Evolutionary conservation across 2,888 invertebrate genomes (phyloP).

Genomic region (Tenthredo mesomela): DNA sequence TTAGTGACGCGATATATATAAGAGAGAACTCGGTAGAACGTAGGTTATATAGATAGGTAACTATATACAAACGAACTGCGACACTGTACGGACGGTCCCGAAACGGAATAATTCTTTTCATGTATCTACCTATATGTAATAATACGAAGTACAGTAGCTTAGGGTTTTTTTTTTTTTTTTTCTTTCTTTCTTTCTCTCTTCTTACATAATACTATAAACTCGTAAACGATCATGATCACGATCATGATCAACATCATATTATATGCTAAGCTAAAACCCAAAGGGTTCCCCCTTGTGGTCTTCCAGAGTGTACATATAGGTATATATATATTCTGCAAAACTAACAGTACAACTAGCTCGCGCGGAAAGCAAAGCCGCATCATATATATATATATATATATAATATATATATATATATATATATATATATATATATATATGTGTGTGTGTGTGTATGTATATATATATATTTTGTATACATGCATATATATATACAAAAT

Average conservation of each 20-base stretch:
- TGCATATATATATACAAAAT: background rate
- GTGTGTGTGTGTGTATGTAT: background rate
- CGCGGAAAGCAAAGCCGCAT: constrained; percentile 41
- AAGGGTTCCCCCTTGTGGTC: constrained; percentile 6
- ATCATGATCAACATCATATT: background rate
- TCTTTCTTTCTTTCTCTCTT: background rate
- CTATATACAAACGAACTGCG: background rate
- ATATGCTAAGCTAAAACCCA: background rate
- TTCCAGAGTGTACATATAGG: background rate
- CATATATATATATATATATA: background rate
- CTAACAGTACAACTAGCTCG: constrained; percentile 32
- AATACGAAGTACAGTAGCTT: background rate
- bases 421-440: background rate
- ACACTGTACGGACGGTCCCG: no score
- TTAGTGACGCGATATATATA: no score
- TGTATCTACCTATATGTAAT: background rate
- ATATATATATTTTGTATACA: background rate
- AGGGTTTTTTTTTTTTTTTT: background rate
- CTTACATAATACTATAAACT: no score
- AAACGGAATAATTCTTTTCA: background rate
- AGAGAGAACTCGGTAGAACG: background rate
- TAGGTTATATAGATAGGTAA: background rate
- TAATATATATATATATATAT: constrained; percentile 3
- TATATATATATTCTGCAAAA: background rate
- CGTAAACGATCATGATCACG: background rate